Evolutionary conservation across 2,113 vertebrate genomes (phyloP).

Genomic region (Apistogramma diplotaenia): DNA sequence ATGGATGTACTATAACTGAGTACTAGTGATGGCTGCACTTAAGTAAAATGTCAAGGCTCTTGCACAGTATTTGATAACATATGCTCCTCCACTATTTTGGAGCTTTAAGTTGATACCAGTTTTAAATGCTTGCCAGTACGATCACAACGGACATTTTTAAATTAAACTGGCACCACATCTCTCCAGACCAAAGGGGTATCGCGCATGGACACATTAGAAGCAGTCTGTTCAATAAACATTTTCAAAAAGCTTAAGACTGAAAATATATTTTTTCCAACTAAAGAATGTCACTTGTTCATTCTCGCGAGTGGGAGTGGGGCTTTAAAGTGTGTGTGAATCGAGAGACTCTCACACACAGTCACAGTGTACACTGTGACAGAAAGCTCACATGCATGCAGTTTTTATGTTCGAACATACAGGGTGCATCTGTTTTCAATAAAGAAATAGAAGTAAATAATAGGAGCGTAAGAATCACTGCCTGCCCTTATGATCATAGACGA

Average conservation of each 20-base stretch:
- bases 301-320: background rate
- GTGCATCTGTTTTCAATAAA: background rate
- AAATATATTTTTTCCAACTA: background rate
- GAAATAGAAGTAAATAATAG: too few relatives aligned
- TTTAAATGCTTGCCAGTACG: background rate
- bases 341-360: background rate
- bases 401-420: background rate
- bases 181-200: background rate
- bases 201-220: background rate
- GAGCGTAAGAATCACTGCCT: background rate
- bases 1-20: slow-evolving; percentile 22
- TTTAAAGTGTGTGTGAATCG: background rate
- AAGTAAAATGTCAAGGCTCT: slow-evolving; percentile 6
- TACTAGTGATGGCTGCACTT: background rate
- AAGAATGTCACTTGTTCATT: background rate
- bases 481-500: background rate
- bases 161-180: background rate
- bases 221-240: background rate
- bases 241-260: background rate
- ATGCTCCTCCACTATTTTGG: background rate
- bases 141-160: background rate
- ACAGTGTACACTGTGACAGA: background rate
- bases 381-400: background rate
- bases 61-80: slow-evolving; percentile 20
- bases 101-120: background rate